Percentiles rank a stretch among this genome's conserved stretches.
These are phyloP conservation scores for Sardina pilchardus DNA, from an alignment of 2,113 vertebrate genomes.

Conservation along the genomic window DNA sequence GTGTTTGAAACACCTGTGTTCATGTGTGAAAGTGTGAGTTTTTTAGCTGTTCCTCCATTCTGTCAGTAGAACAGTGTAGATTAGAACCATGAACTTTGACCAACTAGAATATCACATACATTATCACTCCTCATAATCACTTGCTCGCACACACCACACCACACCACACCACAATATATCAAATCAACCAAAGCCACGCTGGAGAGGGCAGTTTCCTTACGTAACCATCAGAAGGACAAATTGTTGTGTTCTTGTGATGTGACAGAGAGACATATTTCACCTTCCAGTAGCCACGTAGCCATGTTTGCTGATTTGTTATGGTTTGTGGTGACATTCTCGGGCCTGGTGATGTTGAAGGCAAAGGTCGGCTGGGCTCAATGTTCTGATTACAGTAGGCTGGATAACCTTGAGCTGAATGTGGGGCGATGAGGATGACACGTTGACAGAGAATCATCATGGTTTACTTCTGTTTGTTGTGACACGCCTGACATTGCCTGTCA, in stretches of 20 bases:
- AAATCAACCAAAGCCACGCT: background rate
- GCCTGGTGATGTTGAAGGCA: background rate
- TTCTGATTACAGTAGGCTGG: background rate
- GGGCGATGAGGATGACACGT: background rate
- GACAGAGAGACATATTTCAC: background rate
- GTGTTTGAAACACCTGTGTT: too few species aligned
- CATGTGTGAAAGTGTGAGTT: too few species aligned
- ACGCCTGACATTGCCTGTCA: background rate
- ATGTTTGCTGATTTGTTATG: background rate
- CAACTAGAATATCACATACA: too few species aligned
- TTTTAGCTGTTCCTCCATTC: background rate
- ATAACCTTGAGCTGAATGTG: background rate
- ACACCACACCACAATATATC: too few species aligned
- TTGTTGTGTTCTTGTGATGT: background rate
- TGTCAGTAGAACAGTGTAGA: background rate
- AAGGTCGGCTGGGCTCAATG: background rate
- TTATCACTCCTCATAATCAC: background rate
- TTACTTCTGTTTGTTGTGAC: background rate
- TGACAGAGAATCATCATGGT: background rate
- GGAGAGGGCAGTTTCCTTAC: background rate
- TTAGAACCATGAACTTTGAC: too few species aligned
- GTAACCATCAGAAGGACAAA: background rate
- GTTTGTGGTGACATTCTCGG: background rate
- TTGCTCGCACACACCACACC: background rate
- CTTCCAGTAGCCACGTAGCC: too few species aligned